A percentile compares a stretch with the other conserved stretches of the same genome.
Evolutionary conservation across 2,888 invertebrate genomes (phyloP).

Genomic region (Candidula unifasciata): DNA sequence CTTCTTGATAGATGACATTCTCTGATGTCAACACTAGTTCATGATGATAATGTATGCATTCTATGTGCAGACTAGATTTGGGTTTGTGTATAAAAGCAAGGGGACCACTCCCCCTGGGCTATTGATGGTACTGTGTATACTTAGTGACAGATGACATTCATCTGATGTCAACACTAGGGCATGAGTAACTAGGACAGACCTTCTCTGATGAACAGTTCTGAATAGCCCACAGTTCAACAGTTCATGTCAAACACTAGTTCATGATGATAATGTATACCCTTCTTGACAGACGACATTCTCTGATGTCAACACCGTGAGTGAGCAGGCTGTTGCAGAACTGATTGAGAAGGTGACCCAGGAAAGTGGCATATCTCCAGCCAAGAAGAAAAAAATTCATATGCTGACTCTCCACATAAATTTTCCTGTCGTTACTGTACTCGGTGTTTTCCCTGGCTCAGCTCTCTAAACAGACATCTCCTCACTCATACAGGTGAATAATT

Average conservation of each 20-base stretch:
- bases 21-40: no score
- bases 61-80: neutral
- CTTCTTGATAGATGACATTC: no score
- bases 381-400: constrained; percentile 95
- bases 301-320: constrained; percentile 45
- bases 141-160: no score
- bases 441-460: constrained; percentile 97
- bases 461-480: constrained; percentile 93
- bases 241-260: no score
- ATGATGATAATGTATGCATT: no score
- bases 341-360: constrained; percentile 51
- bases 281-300: neutral
- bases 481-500: constrained; percentile 87
- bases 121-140: no score
- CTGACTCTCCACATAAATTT: constrained; percentile 94
- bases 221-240: no score
- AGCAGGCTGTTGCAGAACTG: constrained; percentile 44
- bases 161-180: no score
- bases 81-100: neutral
- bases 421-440: constrained; percentile 93
- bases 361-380: constrained; percentile 54
- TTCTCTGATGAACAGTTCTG: no score
- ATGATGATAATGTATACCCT: no score
- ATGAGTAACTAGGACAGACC: neutral
- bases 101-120: no score